Evolutionary conservation across 1,140 invertebrate genomes (phyloP), one percentile per base, ranked within the genome.

Genomic region (Lepidotrigona ventralis): DNA sequence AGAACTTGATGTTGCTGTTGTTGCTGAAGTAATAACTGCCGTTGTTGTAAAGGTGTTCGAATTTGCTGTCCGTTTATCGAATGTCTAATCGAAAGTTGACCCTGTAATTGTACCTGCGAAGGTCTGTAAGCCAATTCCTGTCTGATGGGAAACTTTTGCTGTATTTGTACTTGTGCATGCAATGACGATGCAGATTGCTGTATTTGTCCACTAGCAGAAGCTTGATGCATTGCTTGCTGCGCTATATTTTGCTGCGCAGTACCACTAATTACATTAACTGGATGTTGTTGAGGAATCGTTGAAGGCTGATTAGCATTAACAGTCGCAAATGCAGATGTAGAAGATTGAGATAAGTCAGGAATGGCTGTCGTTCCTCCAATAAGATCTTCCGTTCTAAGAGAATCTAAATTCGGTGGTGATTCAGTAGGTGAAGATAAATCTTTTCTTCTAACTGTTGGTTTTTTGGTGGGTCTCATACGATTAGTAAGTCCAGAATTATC

Each of bases 391-490:
- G 91, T 92, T 68, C 92, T 91, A 6, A 94, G 82, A 3, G 92
- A 90, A 58, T 94, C 93, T 29, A 94, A 80, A 79, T 85, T 94
- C n/a, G 93, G 90, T 23, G 93, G 91, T 12, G 93, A 93, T 68
- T 91, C 92, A 56, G 76, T 91, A 17, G 90, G 86, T 17, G 90
- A 90, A 0, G 84, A 63, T 2, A 90, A 29, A 39, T 94, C 93
- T 94, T 94, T 94, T 91, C 94, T 93, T 76, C 92, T 85, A 26
- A 90, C 93, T 5, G 91, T 92, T 23, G 93, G 93, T n/a, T 94
- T 94, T 76, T 94, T 94, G 6, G 92, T 93, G 1, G 93, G 90
- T 73, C 92, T 92, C 79, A 95, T 91, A 90, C 95, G 93, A 94
- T 93, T 90, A 83, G 93, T 76, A 89, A 91, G 80, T 90, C 93